Conservation (phyloP, 2,113 vertebrate genomes). For the Cynopterus brachyotis region DNA sequence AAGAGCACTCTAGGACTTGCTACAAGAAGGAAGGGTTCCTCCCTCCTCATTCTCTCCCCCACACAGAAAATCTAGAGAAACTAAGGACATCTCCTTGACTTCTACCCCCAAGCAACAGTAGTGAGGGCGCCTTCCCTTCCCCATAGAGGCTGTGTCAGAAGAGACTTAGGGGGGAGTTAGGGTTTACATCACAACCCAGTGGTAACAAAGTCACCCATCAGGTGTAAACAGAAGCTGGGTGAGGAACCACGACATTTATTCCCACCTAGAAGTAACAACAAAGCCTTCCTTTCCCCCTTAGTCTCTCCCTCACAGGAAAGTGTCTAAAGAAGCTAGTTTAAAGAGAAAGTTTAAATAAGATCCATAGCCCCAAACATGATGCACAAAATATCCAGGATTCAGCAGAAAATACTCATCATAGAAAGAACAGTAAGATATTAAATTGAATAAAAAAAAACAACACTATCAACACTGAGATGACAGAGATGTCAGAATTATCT, state of each 20-base stretch:
- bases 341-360: not conserved
- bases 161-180: not conserved
- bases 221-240: not conserved
- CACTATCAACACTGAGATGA: not conserved
- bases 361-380: not conserved
- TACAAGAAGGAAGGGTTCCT: too few relatives aligned
- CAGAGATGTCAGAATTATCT: not conserved
- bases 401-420: not conserved
- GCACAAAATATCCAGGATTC: not conserved
- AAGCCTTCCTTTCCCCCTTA: accelerated
- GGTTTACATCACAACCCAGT: not conserved
- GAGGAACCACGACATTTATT: too few relatives aligned
- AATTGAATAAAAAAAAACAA: not conserved
- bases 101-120: not conserved
- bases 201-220: not conserved
- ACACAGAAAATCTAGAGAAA: not conserved
- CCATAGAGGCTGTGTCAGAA: not conserved
- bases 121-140: not conserved
- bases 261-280: not conserved
- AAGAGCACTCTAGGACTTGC: not conserved
- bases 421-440: not conserved
- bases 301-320: too few relatives aligned
- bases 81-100: accelerated
- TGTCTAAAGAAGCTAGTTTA: not conserved
- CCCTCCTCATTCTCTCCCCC: accelerated